These are phyloP conservation scores for Takifugu rubripes DNA, from an alignment of 2,797 vertebrate genomes.

Conservation along the genomic window DNA sequence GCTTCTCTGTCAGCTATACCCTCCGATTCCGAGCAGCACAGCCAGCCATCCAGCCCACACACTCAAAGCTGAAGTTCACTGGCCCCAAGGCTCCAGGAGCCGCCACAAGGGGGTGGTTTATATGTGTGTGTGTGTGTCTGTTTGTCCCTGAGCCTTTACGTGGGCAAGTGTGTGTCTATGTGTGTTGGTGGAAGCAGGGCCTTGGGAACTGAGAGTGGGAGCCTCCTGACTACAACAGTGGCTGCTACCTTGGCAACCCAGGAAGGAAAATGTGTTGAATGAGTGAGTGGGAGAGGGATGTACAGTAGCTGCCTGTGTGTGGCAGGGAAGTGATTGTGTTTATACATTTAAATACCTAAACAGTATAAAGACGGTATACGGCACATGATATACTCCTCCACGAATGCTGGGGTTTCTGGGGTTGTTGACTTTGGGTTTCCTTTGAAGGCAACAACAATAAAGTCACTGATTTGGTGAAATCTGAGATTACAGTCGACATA, in stretches of 20 bases:
- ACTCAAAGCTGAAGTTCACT: slow-evolving; percentile 70
- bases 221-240: slow-evolving; percentile 77
- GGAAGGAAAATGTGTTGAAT: slow-evolving; percentile 74
- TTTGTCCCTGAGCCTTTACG: slow-evolving; percentile 56
- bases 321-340: slow-evolving; percentile 65
- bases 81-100: slow-evolving; percentile 70
- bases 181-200: slow-evolving; percentile 50
- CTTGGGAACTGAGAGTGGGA: slow-evolving; percentile 75
- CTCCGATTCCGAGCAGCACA: slow-evolving; percentile 47
- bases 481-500: slow-evolving; percentile 32
- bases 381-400: slow-evolving; percentile 49
- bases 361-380: slow-evolving; percentile 30
- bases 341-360: slow-evolving; percentile 73
- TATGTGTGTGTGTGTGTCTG: slow-evolving; percentile 33
- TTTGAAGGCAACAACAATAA: slow-evolving; percentile 22
- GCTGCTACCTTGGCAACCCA: slow-evolving; percentile 78
- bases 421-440: slow-evolving; percentile 23
- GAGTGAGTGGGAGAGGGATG: slow-evolving; percentile 74
- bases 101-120: slow-evolving; percentile 65
- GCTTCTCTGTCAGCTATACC: slow-evolving; percentile 50
- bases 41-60: slow-evolving; percentile 68
- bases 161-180: slow-evolving; percentile 56
- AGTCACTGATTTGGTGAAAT: slow-evolving; percentile 19
- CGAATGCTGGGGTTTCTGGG: slow-evolving; percentile 31
- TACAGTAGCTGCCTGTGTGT: slow-evolving; percentile 65